These are phyloP conservation scores for Tadarida brasiliensis DNA, from an alignment of 2,797 vertebrate genomes.

Conservation along the genomic window DNA sequence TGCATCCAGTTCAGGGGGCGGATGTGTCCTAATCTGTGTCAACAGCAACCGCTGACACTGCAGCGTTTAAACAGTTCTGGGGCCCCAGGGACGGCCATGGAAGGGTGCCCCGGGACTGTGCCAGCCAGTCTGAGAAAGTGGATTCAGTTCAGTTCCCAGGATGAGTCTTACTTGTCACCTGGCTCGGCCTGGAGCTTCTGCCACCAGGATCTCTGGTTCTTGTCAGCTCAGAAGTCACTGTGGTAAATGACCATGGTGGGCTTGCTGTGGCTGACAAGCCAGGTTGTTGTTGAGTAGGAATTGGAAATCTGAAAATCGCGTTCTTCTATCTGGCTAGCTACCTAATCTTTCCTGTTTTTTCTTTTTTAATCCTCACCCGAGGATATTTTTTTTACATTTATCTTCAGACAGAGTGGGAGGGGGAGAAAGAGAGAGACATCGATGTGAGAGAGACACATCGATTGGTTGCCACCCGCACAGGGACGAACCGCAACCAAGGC, in stretches of 20 bases:
- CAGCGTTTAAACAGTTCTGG: not conserved
- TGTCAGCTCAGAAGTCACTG: not conserved
- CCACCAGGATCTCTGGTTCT: not conserved
- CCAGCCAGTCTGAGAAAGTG: not conserved
- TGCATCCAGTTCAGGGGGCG: fast-evolving
- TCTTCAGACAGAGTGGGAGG: no score
- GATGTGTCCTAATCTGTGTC: not conserved
- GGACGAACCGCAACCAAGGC: no score
- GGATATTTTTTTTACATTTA: no score
- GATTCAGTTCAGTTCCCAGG: not conserved
- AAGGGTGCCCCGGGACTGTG: not conserved
- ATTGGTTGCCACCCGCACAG: no score
- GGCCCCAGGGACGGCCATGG: not conserved
- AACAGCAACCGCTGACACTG: fast-evolving
- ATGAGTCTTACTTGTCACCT: not conserved
- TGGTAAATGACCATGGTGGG: not conserved
- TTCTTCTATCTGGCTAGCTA: not conserved
- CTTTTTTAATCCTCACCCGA: no score
- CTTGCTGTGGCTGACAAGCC: not conserved
- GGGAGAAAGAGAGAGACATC: no score
- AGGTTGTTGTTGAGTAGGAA: not conserved
- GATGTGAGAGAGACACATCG: no score
- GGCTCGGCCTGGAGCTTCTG: not conserved
- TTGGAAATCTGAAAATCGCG: not conserved
- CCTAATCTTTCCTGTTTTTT: not conserved